These are phyloP conservation scores for Acipenser ruthenus DNA, from an alignment of 2,797 vertebrate genomes.

Conservation along the genomic window DNA sequence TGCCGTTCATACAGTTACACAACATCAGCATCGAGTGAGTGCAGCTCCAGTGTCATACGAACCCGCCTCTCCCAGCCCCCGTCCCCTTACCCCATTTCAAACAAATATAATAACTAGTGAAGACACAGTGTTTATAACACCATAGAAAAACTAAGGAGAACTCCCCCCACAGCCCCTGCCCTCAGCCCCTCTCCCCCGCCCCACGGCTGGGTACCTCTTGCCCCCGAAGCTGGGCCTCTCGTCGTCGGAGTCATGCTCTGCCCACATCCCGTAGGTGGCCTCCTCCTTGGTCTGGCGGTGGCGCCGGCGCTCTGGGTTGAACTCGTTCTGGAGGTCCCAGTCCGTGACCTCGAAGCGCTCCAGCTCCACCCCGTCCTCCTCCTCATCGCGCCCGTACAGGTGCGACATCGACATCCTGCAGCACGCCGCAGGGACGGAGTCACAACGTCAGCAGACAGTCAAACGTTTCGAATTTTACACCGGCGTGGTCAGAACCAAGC, in stretches of 20 bases:
- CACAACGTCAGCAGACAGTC: neutral
- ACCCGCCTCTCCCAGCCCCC: too few relatives aligned
- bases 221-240: constrained; percentile 90
- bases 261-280: constrained; percentile 92
- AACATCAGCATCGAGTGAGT: neutral
- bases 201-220: constrained; percentile 62
- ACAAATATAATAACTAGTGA: neutral
- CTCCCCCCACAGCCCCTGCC: neutral
- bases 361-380: constrained; percentile 83
- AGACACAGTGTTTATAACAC: too few relatives aligned
- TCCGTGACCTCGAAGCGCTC: constrained; percentile 93
- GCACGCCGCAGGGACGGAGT: too few relatives aligned
- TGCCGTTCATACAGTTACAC: neutral
- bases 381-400: constrained; percentile 72
- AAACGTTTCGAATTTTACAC: neutral
- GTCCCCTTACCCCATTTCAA: neutral
- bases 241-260: constrained; percentile 85
- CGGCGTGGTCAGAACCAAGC: neutral
- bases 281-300: constrained; percentile 89
- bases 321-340: constrained; percentile 95
- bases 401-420: constrained; percentile 86
- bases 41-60: too few relatives aligned
- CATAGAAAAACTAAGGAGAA: too few relatives aligned
- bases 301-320: constrained; percentile 87
- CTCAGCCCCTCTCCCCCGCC: neutral